A percentile compares a stretch with the other conserved stretches of the same genome.
These are phyloP conservation scores for Halocynthia aurantium DNA, from an alignment of 23 tunicate species.

Conservation along the genomic window DNA sequence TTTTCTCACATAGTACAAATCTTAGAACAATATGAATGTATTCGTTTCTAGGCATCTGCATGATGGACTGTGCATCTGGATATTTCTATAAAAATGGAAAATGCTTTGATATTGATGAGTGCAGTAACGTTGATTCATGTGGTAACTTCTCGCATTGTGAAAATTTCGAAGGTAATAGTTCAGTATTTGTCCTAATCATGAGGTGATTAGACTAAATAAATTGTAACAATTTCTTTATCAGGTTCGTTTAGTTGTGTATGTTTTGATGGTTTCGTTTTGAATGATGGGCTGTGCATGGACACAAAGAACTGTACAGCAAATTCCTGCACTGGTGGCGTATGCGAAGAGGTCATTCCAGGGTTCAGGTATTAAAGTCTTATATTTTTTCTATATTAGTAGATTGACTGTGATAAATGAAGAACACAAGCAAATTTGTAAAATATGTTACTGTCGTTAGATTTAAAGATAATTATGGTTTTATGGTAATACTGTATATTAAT, in stretches of 20 bases:
- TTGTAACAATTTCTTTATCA: slow-evolving; percentile 1
- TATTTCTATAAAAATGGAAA: slow-evolving; percentile 28
- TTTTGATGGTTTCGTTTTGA: slow-evolving; percentile 26
- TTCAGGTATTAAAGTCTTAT: slow-evolving; percentile 11
- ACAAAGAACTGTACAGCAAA: slow-evolving; percentile 37
- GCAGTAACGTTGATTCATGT: slow-evolving; percentile 2
- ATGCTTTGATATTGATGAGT: slow-evolving; percentile 60
- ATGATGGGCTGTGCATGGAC: slow-evolving; percentile 35
- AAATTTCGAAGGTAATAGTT: slow-evolving; percentile 7
- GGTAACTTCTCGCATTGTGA: background rate
- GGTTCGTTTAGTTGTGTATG: slow-evolving; percentile 49
- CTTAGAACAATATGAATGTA: background rate
- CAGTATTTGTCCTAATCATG: background rate
- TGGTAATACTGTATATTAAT: too few relatives aligned
- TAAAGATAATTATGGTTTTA: too few relatives aligned
- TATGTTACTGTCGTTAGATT: too few relatives aligned
- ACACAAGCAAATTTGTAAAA: background rate
- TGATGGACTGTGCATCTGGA: slow-evolving; percentile 26
- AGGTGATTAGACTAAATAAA: background rate
- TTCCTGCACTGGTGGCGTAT: slow-evolving; percentile 32
- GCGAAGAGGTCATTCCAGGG: slow-evolving; percentile 63
- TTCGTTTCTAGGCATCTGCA: slow-evolving; percentile 13
- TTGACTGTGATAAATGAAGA: background rate
- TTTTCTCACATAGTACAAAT: background rate
- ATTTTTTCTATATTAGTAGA: background rate